Evolutionary conservation across 2,113 vertebrate species (phyloP).

Genomic region (Elephas maximus): DNA sequence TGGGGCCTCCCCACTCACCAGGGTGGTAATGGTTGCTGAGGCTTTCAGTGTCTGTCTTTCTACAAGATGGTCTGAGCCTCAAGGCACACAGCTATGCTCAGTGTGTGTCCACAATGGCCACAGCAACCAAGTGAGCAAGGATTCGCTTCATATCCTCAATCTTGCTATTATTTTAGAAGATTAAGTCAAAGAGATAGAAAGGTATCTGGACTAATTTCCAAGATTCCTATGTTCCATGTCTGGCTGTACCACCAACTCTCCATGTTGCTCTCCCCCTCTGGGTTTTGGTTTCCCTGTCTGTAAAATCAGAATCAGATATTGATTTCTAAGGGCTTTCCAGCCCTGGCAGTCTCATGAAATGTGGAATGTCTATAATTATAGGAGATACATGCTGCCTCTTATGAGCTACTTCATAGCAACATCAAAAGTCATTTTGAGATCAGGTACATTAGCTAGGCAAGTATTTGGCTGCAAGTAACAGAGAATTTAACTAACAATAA

Average conservation of each 20-base stretch:
- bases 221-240: neutral
- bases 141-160: neutral
- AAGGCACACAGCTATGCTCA: neutral
- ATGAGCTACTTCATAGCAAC: neutral
- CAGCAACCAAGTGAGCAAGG: neutral
- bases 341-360: neutral
- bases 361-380: neutral
- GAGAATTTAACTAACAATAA: slow-evolving; percentile 7
- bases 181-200: neutral
- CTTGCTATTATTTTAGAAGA: slow-evolving; percentile 37
- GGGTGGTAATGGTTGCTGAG: neutral
- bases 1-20: neutral
- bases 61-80: slow-evolving; percentile 20
- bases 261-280: neutral
- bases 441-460: slow-evolving; percentile 9
- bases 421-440: neutral
- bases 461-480: slow-evolving; percentile 28
- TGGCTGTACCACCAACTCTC: neutral
- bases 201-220: neutral
- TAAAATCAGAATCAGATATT: neutral
- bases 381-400: neutral
- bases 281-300: slow-evolving; percentile 19
- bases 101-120: neutral
- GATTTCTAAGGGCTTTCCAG: neutral
- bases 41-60: slow-evolving; percentile 29